Conservation (phyloP, 2,888 invertebrate genomes). For the Torymus tubicola region DNA sequence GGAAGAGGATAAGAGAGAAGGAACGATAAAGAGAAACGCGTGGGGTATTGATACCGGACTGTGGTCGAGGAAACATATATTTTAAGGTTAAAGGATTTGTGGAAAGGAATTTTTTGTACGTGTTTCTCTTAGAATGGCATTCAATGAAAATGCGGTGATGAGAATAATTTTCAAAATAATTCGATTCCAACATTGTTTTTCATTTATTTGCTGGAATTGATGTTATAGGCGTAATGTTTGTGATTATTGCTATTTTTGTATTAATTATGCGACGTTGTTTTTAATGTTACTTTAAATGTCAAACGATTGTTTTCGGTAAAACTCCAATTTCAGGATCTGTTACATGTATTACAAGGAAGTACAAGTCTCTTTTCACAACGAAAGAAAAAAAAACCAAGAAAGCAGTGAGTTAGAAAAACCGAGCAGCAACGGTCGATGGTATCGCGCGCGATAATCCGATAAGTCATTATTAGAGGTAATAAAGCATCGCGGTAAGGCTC, state of each 20-base stretch:
- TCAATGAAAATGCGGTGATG: too few species aligned
- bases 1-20: not conserved
- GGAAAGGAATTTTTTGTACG: not conserved
- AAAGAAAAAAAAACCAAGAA: conserved; percentile 12
- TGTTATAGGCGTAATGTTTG: too few species aligned
- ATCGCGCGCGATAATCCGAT: conserved; percentile 62
- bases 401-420: not conserved
- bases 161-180: too few species aligned
- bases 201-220: too few species aligned
- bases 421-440: conserved; percentile 42
- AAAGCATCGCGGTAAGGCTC: conserved; percentile 59
- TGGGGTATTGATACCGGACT: conserved; percentile 40
- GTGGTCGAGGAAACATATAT: not conserved
- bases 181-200: too few species aligned
- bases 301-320: too few species aligned
- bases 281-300: too few species aligned
- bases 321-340: too few species aligned
- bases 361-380: not conserved
- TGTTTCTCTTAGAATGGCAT: too few species aligned
- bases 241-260: too few species aligned
- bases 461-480: conserved; percentile 67
- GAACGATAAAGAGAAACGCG: conserved; percentile 34
- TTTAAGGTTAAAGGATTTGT: not conserved
- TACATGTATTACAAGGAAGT: too few species aligned
- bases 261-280: too few species aligned